Evolutionary conservation across 2,888 invertebrate genomes (phyloP).

Genomic region (Noctuana brunneofusca): DNA sequence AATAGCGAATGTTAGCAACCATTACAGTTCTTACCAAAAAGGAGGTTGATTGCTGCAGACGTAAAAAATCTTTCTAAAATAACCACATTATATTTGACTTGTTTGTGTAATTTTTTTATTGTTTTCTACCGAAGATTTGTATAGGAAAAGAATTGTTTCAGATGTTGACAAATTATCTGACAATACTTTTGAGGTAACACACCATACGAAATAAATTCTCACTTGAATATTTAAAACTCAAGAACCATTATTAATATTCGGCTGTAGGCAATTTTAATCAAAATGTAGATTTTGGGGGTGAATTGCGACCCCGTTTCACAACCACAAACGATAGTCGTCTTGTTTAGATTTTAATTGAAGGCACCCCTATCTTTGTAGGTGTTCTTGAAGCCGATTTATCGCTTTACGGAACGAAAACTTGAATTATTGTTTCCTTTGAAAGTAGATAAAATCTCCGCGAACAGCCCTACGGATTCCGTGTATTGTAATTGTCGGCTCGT

Average conservation of each 20-base stretch:
- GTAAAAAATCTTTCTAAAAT: too few species aligned
- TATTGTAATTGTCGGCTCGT: conserved; percentile 23
- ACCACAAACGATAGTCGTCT: conserved; percentile 46
- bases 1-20: too few species aligned
- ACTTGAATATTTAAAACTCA: background rate
- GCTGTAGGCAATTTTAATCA: conserved; percentile 50
- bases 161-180: background rate
- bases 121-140: too few species aligned
- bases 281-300: conserved; percentile 51
- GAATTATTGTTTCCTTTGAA: conserved; percentile 38
- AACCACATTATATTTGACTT: too few species aligned
- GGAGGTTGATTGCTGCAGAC: too few species aligned
- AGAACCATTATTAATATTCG: conserved; percentile 45
- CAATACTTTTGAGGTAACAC: background rate
- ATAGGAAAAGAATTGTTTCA: too few species aligned
- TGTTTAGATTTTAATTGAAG: conserved; percentile 58
- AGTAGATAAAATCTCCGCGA: conserved; percentile 26
- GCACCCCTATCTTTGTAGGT: conserved; percentile 44
- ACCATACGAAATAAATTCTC: background rate
- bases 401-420: conserved; percentile 36
- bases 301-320: conserved; percentile 46
- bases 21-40: too few species aligned
- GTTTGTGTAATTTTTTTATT: too few species aligned
- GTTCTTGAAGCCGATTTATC: conserved; percentile 35
- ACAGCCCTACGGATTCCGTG: conserved; percentile 20